Evolutionary conservation across 2,888 invertebrate genomes (phyloP).

Genomic region (Drosophila mimetica): DNA sequence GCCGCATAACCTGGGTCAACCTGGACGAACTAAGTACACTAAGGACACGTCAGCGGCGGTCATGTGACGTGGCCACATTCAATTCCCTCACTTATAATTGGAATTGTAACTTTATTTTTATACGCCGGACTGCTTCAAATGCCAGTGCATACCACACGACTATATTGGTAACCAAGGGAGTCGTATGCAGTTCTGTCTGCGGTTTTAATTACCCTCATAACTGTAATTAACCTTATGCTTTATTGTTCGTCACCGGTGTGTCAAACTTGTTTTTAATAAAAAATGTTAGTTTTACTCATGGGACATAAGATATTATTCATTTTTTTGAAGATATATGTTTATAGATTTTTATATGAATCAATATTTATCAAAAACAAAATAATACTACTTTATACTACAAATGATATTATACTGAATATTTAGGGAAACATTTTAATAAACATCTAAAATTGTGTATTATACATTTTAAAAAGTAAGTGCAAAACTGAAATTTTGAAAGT

Average conservation of each 20-base stretch:
- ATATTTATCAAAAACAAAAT: no score
- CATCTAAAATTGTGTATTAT: no score
- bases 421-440: no score
- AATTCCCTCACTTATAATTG: constrained; percentile 47
- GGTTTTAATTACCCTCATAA: constrained; percentile 2
- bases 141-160: constrained; percentile 7
- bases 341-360: no score
- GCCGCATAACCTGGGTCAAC: constrained; percentile 27
- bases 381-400: no score
- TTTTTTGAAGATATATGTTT: no score
- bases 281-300: not conserved
- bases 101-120: constrained; percentile 37
- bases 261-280: not conserved
- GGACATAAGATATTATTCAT: no score
- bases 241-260: not conserved
- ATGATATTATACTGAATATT: no score
- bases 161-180: not conserved
- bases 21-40: constrained; percentile 65
- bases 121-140: not conserved
- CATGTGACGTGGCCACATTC: constrained; percentile 31
- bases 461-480: no score
- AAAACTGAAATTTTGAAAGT: no score
- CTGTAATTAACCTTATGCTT: not conserved
- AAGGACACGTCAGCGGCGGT: constrained; percentile 73
- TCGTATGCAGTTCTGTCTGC: not conserved